Base-by-base conservation (phyloP, 2,797 vertebrate genomes). In the Chaetophractus vellerosus region DNA sequence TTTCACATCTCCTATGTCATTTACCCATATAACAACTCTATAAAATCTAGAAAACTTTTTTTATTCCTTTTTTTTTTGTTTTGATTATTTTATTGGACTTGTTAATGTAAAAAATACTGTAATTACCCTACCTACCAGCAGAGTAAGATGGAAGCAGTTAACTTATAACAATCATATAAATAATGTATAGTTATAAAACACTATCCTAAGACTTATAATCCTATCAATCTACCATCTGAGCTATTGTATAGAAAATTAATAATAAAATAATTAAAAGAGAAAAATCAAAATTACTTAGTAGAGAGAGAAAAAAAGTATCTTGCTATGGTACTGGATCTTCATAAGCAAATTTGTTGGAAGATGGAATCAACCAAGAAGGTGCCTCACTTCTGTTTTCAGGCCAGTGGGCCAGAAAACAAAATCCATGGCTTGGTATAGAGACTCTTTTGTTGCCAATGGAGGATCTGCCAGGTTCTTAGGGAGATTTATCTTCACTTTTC, bases 1-100 rank as follows among this genome's bases (percentile, higher is more conserved):
- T 59, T 88, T 87, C 23, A 84, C n/a, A 90, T 72, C 45, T 83
- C 52, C 18, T 82, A 74, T 10, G 38, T 86, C n/a, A 74, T 90
- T 83, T 82, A 88, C 74, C 15, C 59, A 26, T 9, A 9, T 87
- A 71, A 82, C 52, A 93, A 93, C 36, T 50, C 26, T 52, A 55
- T 6, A 10, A n/a, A 86, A 33, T 21, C 31, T 84, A 87, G 28
- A 64, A 87, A 82, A 87, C 36, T 52, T 82, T 33, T 2, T 48
- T 26, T n/a, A 45, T 9, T 45, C 41, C 41, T 45, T 6, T 45
- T 45, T 45, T 45, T 8, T 45, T 45, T 5, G 45, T 82, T 50
- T 68, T 23, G 10, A 82, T 91, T 91, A 38, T 76, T 79, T n/a
- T 78, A 61, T 52, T 36, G 15, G 11, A 45, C 64, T 55, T 55